Percentiles rank a stretch among this genome's conserved stretches.
Evolutionary conservation across 30 jellyfish, hydroid and myxozoan genomes (phyloP).

Genomic region (Sanderia malayensis): DNA sequence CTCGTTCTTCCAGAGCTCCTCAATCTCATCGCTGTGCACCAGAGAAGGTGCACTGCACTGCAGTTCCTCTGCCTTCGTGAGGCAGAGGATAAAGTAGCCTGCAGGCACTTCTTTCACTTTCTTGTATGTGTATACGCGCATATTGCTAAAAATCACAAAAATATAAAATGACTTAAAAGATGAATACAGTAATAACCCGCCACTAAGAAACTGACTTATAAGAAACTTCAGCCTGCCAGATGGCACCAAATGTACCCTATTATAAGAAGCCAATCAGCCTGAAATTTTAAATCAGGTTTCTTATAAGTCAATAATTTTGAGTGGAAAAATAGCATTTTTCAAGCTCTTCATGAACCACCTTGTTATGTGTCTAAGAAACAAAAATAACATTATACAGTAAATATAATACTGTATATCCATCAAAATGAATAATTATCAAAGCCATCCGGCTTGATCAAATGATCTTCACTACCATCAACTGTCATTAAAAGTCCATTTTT

Average conservation of each 20-base stretch:
- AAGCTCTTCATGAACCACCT: background rate
- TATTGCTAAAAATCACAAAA: too few relatives aligned
- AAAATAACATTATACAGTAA: background rate
- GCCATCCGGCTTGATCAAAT: conserved; percentile 3
- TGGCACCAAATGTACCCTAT: background rate
- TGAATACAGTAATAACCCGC: background rate
- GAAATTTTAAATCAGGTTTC: background rate
- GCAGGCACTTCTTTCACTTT: too few relatives aligned
- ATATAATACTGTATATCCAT: background rate
- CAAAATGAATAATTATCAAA: background rate
- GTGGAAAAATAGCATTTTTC: background rate
- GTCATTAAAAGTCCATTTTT: conserved; percentile 25
- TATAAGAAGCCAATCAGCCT: background rate
- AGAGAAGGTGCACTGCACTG: too few relatives aligned
- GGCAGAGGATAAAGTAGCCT: too few relatives aligned
- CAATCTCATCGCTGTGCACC: too few relatives aligned
- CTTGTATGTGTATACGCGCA: too few relatives aligned
- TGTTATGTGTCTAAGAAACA: conserved; percentile 1
- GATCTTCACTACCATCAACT: conserved; percentile 28
- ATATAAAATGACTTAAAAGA: too few relatives aligned
- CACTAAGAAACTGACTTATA: conserved; percentile 1
- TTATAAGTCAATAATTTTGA: background rate
- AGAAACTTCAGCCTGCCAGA: too few relatives aligned
- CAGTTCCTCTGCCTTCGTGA: too few relatives aligned
- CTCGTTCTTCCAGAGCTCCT: too few relatives aligned